Base-by-base conservation (phyloP, 2,113 vertebrate species). In the Crotalus tigris region DNA sequence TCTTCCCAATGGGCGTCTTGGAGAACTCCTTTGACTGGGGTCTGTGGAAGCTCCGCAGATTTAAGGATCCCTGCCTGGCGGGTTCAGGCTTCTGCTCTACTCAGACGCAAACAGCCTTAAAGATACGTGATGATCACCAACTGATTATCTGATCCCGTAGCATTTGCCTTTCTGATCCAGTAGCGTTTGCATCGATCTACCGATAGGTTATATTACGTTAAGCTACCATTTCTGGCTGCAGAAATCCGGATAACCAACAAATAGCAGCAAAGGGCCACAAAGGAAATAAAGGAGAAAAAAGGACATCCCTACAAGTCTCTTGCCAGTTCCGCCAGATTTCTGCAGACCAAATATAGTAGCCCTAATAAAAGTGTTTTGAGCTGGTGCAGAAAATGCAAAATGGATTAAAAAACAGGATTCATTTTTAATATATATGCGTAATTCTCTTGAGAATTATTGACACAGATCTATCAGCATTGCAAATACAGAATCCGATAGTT, bases 361-460 rank as follows among this genome's bases (percentile, higher is more conserved):
- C n/a, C 75, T 44, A 81, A 4, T 57, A 15, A 7, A 12, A 9
- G 49, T 1, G 49, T 0, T 6, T 0, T 2, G 3, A 46, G 92
- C 92, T 0, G 0, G 0, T 8, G 0, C 17, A 39, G 64, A 21
- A 57, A 46, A 51, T 59, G 49, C 33, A 89, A 0, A 1, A 2
- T 0, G 89, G 23, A 21, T 23, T 4, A 6, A 4, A 89, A 24
- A 87, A 88, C 26, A 87, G 33, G 44, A 81, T 3, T 49, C 2
- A 44, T 17, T 61, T 88, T 44, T 39, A 33, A 58, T 1, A 26
- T 5, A 15, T 4, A 7, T 15, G 7, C 58, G 8, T 29, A 12
- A 58, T 33, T 91, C 86, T 13, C 19, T 2, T 3, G 19, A 2
- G 12, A 4, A 49, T 81, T 12, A 49, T 46, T 49, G 81, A 8